Conservation (phyloP, 1,140 invertebrate genomes). For the Telenomus remus region DNA sequence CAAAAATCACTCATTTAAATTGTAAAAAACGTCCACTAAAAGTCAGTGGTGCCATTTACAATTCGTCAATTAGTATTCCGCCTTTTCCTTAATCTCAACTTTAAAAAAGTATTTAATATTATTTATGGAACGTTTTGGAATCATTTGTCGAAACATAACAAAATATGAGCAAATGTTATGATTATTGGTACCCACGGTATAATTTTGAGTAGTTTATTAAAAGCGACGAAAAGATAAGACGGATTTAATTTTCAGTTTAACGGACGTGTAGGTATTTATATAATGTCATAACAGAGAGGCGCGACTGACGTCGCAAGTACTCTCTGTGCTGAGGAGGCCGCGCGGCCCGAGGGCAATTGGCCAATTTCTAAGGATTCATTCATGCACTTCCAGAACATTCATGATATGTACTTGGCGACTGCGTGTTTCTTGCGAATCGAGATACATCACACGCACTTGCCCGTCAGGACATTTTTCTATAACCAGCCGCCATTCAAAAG, state of each 20-base stretch:
- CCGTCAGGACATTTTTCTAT: no score
- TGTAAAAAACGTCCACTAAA: no score
- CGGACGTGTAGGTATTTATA: slow-evolving; percentile 24
- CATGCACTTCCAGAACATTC: slow-evolving; percentile 56
- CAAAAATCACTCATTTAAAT: no score
- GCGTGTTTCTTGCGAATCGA: slow-evolving; percentile 25
- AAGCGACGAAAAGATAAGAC: slow-evolving; percentile 24
- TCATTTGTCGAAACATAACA: no score
- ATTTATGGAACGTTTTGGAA: no score
- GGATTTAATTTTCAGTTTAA: slow-evolving; percentile 22
- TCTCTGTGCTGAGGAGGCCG: slow-evolving; percentile 20
- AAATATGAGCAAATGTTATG: no score
- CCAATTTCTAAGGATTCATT: slow-evolving; percentile 61
- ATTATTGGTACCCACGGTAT: no score
- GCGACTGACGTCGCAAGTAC: slow-evolving; percentile 13
- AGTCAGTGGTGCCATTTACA: no score
- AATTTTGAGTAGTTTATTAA: slow-evolving; percentile 7
- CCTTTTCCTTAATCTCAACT: no score
- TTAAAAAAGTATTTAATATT: no score
- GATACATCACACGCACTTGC: slow-evolving; percentile 3
- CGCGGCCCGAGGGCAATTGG: slow-evolving; percentile 51
- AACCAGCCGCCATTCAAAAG: neutral
- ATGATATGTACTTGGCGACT: slow-evolving; percentile 33
- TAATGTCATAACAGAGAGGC: slow-evolving; percentile 29
- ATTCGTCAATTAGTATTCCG: no score